These are phyloP conservation scores for Neoniphon sammara DNA, from an alignment of 2,797 vertebrate species.

Conservation along the genomic window DNA sequence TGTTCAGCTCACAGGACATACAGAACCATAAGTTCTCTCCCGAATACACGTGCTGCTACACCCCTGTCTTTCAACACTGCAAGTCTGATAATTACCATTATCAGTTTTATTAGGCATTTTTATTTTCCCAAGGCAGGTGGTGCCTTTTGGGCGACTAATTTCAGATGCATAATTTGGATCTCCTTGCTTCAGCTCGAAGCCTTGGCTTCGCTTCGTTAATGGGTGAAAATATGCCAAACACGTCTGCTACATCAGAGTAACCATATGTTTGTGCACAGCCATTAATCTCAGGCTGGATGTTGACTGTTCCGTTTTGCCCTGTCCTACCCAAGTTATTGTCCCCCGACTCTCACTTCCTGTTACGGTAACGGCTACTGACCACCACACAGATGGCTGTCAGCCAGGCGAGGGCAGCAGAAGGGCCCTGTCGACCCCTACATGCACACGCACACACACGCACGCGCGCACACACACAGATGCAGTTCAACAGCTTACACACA, in stretches of 20 bases:
- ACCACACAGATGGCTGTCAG: slow-evolving; percentile 80
- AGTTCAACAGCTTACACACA: slow-evolving; percentile 48
- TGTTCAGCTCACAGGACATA: too few species aligned
- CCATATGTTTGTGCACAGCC: slow-evolving; percentile 78
- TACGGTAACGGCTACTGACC: slow-evolving; percentile 70
- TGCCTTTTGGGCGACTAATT: slow-evolving; percentile 50
- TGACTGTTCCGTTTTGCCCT: slow-evolving; percentile 70
- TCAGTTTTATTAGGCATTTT: slow-evolving; percentile 36
- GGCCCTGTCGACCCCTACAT: slow-evolving; percentile 65
- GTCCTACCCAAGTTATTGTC: slow-evolving; percentile 69
- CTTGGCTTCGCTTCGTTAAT: slow-evolving; percentile 42
- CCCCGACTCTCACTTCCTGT: slow-evolving; percentile 68
- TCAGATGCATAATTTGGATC: slow-evolving; percentile 48
- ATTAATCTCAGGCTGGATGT: slow-evolving; percentile 76
- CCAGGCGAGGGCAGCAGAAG: slow-evolving; percentile 74
- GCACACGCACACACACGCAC: slow-evolving; percentile 15
- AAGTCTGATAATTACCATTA: slow-evolving; percentile 32
- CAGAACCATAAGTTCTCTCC: too few species aligned
- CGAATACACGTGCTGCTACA: too few species aligned
- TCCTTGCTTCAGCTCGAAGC: slow-evolving; percentile 54
- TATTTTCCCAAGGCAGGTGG: slow-evolving; percentile 54
- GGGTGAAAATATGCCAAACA: slow-evolving; percentile 71
- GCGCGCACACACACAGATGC: slow-evolving; percentile 27
- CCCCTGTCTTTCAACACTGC: too few species aligned
- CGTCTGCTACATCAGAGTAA: slow-evolving; percentile 71